phyloP scores from a whole-genome alignment of 1,140 invertebrate genomes.

The Drosophila athabasca region DNA sequence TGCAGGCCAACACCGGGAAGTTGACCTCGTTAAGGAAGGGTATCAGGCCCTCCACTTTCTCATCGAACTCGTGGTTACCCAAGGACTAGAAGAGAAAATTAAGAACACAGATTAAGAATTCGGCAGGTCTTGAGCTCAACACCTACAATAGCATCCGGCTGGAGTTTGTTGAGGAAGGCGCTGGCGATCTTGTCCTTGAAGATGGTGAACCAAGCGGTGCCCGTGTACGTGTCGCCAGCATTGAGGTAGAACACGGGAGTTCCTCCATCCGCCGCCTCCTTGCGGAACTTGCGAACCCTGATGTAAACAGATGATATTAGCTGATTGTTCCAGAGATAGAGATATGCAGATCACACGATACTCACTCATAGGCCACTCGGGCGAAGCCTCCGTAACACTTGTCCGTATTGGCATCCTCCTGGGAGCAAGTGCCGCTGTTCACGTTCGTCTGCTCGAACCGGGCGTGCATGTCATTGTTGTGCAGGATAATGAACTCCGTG shows the following conservation, averaged over 20 bases:
- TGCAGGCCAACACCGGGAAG: constrained; percentile 91
- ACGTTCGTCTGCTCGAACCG: constrained; percentile 91
- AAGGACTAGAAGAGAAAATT: constrained; percentile 87
- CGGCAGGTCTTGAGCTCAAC: not conserved
- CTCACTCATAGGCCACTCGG: constrained; percentile 87
- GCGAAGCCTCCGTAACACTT: constrained; percentile 93
- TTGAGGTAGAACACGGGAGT: constrained; percentile 90
- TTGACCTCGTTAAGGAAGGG: constrained; percentile 89
- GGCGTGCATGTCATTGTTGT: constrained; percentile 96
- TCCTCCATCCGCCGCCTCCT: constrained; percentile 84
- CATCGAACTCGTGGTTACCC: constrained; percentile 97
- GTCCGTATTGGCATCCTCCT: constrained; percentile 84
- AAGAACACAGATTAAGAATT: not conserved
- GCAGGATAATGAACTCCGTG: constrained; percentile 88
- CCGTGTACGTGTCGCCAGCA: constrained; percentile 95
- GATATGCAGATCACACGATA: constrained; percentile 20
- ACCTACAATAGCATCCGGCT: constrained; percentile 93
- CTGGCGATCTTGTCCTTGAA: constrained; percentile 90
- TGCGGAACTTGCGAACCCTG: constrained; percentile 86
- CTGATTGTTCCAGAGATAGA: not conserved
- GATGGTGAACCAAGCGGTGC: constrained; percentile 91
- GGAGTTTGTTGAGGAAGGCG: constrained; percentile 90
- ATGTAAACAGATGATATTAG: not conserved
- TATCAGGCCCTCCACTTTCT: constrained; percentile 88
- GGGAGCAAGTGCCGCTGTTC: constrained; percentile 87